Evolutionary conservation across 1,140 invertebrate species (phyloP).

Genomic region (Leptestheria dahalacensis): DNA sequence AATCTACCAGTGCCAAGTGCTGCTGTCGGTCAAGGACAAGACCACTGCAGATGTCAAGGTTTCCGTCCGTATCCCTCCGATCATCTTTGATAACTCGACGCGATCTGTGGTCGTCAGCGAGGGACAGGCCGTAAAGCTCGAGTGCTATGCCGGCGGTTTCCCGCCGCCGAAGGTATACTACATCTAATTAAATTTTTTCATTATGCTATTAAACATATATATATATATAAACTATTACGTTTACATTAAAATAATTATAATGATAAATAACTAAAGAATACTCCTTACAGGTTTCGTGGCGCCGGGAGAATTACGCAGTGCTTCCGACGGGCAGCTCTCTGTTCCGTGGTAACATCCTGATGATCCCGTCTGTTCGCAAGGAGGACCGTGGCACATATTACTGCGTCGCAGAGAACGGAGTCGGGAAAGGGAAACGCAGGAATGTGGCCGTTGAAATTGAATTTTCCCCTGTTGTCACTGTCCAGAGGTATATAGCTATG

Average conservation of each 20-base stretch:
- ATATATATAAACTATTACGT: too few species aligned
- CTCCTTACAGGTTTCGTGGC: conserved; percentile 83
- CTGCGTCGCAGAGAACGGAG: conserved; percentile 76
- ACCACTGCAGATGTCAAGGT: conserved; percentile 68
- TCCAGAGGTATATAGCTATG: conserved; percentile 34
- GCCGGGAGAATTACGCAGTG: conserved; percentile 81
- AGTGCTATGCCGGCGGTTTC: conserved; percentile 65
- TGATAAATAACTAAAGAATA: too few species aligned
- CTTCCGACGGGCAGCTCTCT: conserved; percentile 73
- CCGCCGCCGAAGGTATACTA: conserved; percentile 19
- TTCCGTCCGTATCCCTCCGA: conserved; percentile 65
- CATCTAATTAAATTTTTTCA: neutral
- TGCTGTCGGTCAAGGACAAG: conserved; percentile 58
- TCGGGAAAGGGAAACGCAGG: conserved; percentile 62
- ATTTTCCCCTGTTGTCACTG: conserved; percentile 68
- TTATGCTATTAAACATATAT: conserved; percentile 35
- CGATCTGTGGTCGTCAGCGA: conserved; percentile 68
- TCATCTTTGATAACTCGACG: conserved; percentile 85
- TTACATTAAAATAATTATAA: too few species aligned
- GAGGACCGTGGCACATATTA: conserved; percentile 84
- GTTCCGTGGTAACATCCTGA: conserved; percentile 61
- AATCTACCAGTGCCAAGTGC: conserved; percentile 68
- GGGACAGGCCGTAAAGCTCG: conserved; percentile 56
- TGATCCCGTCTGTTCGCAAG: conserved; percentile 53
- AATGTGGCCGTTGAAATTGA: conserved; percentile 82